Evolutionary conservation across 2,113 vertebrate species (phyloP).

Genomic region (Sprattus sprattus): DNA sequence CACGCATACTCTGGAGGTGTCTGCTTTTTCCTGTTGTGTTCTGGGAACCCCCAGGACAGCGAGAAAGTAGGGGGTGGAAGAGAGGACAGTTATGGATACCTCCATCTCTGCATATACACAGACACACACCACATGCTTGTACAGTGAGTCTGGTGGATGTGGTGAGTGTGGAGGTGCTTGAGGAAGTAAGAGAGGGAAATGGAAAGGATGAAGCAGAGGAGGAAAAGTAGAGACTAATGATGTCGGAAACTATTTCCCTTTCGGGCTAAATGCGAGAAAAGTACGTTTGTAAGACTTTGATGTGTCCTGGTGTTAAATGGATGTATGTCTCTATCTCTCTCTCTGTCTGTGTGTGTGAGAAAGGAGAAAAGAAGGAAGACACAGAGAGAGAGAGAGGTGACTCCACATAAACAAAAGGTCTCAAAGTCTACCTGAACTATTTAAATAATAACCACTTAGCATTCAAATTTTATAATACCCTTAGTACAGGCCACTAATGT

Average conservation of each 20-base stretch:
- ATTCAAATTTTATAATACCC: neutral
- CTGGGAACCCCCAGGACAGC: neutral
- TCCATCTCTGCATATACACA: neutral
- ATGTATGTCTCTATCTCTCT: neutral
- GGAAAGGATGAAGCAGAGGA: neutral
- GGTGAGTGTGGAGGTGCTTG: slow-evolving; percentile 12
- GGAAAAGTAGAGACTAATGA: neutral
- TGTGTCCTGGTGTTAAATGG: neutral
- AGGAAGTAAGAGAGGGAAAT: neutral
- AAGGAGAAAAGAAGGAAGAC: neutral
- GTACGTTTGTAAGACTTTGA: neutral
- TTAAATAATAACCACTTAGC: neutral
- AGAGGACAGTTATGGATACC: neutral
- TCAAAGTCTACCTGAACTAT: neutral
- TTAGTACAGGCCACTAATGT: neutral
- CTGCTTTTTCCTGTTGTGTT: slow-evolving; percentile 19
- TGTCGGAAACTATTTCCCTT: neutral
- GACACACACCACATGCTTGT: neutral
- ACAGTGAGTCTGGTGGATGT: neutral
- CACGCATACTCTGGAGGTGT: slow-evolving; percentile 5
- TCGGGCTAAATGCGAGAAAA: neutral
- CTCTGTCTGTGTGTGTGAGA: neutral
- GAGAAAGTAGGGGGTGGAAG: neutral
- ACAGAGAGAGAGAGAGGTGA: neutral
- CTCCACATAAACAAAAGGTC: neutral